Base-by-base conservation (phyloP, 1,140 invertebrate genomes). In the Gonioctena quinquepunctata region DNA sequence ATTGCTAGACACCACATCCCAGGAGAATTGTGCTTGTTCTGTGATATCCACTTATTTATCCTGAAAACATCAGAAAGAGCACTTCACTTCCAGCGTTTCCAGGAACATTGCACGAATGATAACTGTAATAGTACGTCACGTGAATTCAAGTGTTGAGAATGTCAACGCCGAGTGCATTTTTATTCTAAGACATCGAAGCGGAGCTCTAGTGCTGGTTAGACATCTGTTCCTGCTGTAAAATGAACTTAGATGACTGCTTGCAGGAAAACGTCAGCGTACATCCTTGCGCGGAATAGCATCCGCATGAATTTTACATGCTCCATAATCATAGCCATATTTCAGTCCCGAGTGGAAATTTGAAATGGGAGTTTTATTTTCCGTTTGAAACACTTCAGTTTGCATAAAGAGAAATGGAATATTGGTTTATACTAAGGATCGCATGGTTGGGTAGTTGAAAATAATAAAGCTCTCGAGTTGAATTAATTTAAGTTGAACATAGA, bases 61-160 rank as follows among this genome's bases (percentile, higher is more conserved):
- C n/a, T n/a, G n/a, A n/a, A n/a, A n/a, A n/a, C n/a, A n/a, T n/a
- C n/a, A n/a, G n/a, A n/a, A n/a, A n/a, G n/a, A n/a, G n/a, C n/a
- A n/a, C n/a, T n/a, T n/a, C n/a, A n/a, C n/a, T n/a, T n/a, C n/a
- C n/a, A n/a, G n/a, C n/a, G n/a, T n/a, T n/a, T n/a, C 33, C n/a
- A 42, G 8, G 16, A 42, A 3, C 7, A 42, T n/a, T 42, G 11
- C 5, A 2, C 3, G n/a, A n/a, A 42, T 42, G 11, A 42, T n/a
- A 11, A n/a, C 11, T 42, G 16, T 42, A 42, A 42, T n/a, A n/a
- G 33, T n/a, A n/a, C 33, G 33, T n/a, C 13, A 62, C n/a, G 28
- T 28, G 28, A 62, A 42, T 42, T 62, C 16, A 25, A 62, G 13
- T 62, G 60, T 62, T 42, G 23, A n/a, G 26, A 62, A 62, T 62